Evolutionary conservation across 2,113 vertebrate species (phyloP).

Genomic region (Pseudolaguvia tuberculata): DNA sequence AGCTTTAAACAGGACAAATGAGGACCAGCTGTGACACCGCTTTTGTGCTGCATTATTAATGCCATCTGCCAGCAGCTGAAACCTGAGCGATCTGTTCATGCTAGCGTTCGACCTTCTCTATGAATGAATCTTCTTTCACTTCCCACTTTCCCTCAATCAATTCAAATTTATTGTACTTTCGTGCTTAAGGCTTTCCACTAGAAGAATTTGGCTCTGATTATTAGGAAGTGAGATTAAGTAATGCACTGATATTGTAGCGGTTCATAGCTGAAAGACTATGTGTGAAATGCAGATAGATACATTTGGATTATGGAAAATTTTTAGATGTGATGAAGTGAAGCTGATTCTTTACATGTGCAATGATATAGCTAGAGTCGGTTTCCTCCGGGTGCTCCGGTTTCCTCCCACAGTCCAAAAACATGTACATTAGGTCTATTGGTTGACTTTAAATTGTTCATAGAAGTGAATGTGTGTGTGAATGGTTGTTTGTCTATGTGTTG

Average conservation of each 20-base stretch:
- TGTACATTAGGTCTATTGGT: no score
- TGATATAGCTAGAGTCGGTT: no score
- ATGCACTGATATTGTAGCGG: background rate
- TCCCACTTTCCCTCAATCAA: slow-evolving; percentile 21
- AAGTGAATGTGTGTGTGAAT: no score
- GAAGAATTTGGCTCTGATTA: slow-evolving; percentile 25
- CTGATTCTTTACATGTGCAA: background rate
- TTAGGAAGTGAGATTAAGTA: background rate
- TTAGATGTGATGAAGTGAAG: background rate
- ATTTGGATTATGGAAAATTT: background rate
- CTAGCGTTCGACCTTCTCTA: slow-evolving; percentile 15
- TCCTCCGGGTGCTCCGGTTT: no score
- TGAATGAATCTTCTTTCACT: slow-evolving; percentile 3
- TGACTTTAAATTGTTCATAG: no score
- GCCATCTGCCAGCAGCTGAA: slow-evolving; percentile 19
- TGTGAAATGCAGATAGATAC: background rate
- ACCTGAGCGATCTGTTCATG: slow-evolving; percentile 24
- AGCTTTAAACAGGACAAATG: slow-evolving; percentile 8
- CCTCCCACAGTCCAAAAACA: no score
- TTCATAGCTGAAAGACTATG: background rate
- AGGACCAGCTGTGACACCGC: background rate
- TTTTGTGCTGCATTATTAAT: slow-evolving; percentile 37
- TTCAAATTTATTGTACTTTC: slow-evolving; percentile 16
- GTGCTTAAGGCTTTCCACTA: slow-evolving; percentile 22
- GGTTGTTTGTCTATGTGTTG: no score